These are phyloP conservation scores for Volucella zonaria DNA, from an alignment of 2,888 invertebrate species.

Conservation along the genomic window DNA sequence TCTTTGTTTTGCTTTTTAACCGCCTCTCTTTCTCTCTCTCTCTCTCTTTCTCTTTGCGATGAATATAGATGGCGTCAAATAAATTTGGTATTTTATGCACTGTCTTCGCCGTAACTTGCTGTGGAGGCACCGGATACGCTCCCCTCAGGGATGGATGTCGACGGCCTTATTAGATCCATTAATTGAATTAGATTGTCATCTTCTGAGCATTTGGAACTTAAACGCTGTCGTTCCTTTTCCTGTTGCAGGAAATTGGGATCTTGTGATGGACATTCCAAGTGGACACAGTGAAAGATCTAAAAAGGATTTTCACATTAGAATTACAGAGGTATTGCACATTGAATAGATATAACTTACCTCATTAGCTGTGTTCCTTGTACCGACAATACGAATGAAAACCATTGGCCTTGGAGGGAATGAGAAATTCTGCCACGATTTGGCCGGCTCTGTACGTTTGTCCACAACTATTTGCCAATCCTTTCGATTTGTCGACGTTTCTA, in stretches of 20 bases:
- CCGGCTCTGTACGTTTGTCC: slow-evolving; percentile 92
- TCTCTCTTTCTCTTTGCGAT: slow-evolving; percentile 27
- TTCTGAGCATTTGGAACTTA: slow-evolving; percentile 41
- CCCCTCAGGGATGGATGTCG: slow-evolving; percentile 34
- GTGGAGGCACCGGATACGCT: slow-evolving; percentile 60
- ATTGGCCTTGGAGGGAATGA: slow-evolving; percentile 92
- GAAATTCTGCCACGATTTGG: slow-evolving; percentile 97
- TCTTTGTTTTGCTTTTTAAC: slow-evolving; percentile 9
- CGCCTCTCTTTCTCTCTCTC: background rate
- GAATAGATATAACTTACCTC: slow-evolving; percentile 85
- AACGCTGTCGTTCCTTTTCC: slow-evolving; percentile 53
- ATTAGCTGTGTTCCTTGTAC: slow-evolving; percentile 98
- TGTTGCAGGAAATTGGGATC: slow-evolving; percentile 76
- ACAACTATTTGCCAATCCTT: slow-evolving; percentile 96
- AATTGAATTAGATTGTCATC: slow-evolving; percentile 68
- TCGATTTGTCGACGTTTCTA: slow-evolving; percentile 96
- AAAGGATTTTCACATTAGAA: slow-evolving; percentile 46
- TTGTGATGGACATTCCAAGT: slow-evolving; percentile 97
- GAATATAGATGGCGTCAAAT: slow-evolving; percentile 32
- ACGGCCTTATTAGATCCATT: slow-evolving; percentile 39
- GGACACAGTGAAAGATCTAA: slow-evolving; percentile 98
- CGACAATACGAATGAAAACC: slow-evolving; percentile 96
- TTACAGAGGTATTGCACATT: too few species aligned
- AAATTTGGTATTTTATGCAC: slow-evolving; percentile 57
- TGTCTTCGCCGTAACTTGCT: slow-evolving; percentile 51